A percentile compares a stretch with the other conserved stretches of the same genome.
Evolutionary conservation across 2,113 vertebrate genomes (phyloP).

Genomic region (Cyprinodon variegatus): DNA sequence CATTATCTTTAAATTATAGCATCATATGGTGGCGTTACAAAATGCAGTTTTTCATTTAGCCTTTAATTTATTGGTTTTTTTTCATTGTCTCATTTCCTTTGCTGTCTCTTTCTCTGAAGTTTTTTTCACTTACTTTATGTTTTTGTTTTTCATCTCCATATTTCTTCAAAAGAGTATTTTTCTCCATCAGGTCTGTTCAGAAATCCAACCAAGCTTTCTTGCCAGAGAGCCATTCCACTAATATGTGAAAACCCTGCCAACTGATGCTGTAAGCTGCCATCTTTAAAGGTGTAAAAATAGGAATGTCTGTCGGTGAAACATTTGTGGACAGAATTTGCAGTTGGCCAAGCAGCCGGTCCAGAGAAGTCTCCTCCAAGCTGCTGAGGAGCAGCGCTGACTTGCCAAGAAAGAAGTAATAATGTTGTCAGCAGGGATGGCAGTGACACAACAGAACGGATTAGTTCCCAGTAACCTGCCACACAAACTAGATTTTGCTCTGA

Average conservation of each 20-base stretch:
- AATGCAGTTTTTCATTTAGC: neutral
- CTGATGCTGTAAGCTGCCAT: conserved; percentile 33
- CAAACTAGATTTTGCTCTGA: conserved; percentile 12
- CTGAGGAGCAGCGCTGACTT: conserved; percentile 54
- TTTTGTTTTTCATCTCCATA: neutral
- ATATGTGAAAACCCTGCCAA: conserved; percentile 9
- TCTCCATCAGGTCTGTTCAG: neutral
- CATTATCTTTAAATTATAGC: too few species aligned
- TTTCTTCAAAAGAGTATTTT: neutral
- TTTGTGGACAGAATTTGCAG: conserved; percentile 45
- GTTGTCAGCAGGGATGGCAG: conserved; percentile 26
- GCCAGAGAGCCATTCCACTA: conserved; percentile 13
- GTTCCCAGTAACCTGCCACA: conserved; percentile 56
- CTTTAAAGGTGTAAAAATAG: conserved; percentile 30
- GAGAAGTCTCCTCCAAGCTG: conserved; percentile 54
- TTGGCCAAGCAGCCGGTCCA: conserved; percentile 64
- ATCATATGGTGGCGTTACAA: too few species aligned
- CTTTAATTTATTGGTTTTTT: neutral
- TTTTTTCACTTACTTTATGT: neutral
- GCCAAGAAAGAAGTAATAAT: conserved; percentile 45
- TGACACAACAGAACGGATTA: conserved; percentile 54
- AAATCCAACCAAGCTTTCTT: conserved; percentile 13
- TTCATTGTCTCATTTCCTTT: neutral
- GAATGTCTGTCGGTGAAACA: conserved; percentile 48
- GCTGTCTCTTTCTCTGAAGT: neutral